Conservation (phyloP, 2,797 vertebrate genomes). For the Lacerta viridis region DNA sequence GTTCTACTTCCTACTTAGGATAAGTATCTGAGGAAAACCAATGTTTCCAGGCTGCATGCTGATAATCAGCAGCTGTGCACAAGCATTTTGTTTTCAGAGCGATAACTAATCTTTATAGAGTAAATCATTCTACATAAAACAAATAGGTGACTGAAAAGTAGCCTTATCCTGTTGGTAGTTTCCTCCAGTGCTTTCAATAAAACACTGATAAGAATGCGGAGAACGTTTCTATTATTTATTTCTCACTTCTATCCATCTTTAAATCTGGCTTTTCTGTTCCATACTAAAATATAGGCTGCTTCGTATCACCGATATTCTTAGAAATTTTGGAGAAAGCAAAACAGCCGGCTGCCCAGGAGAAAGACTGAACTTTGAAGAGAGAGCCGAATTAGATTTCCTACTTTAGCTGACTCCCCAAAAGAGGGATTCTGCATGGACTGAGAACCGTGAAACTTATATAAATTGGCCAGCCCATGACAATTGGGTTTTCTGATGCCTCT, state of each 20-base stretch:
- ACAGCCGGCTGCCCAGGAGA: neutral
- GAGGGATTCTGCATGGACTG: neutral
- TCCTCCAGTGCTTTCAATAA: conserved; percentile 11
- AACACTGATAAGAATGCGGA: conserved; percentile 30
- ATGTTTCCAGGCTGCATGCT: conserved; percentile 12
- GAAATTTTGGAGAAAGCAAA: neutral
- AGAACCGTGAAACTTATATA: neutral
- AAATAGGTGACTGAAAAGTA: conserved; percentile 4
- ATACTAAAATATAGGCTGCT: neutral
- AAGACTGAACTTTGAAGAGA: neutral
- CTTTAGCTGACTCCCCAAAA: neutral
- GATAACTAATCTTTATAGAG: conserved; percentile 32
- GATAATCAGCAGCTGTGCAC: conserved; percentile 44
- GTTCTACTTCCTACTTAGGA: neutral
- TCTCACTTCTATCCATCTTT: conserved; percentile 21
- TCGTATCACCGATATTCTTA: conserved; percentile 4
- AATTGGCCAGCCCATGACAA: neutral
- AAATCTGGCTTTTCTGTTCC: conserved; percentile 14
- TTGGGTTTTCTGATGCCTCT: too few relatives aligned
- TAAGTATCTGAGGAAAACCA: neutral
- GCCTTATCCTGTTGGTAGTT: conserved; percentile 12
- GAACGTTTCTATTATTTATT: conserved; percentile 24
- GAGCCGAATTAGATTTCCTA: neutral
- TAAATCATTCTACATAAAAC: conserved; percentile 2
- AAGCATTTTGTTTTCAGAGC: conserved; percentile 50